Conservation (phyloP, 2,888 invertebrate species). For the Lomographa bimaculata region DNA sequence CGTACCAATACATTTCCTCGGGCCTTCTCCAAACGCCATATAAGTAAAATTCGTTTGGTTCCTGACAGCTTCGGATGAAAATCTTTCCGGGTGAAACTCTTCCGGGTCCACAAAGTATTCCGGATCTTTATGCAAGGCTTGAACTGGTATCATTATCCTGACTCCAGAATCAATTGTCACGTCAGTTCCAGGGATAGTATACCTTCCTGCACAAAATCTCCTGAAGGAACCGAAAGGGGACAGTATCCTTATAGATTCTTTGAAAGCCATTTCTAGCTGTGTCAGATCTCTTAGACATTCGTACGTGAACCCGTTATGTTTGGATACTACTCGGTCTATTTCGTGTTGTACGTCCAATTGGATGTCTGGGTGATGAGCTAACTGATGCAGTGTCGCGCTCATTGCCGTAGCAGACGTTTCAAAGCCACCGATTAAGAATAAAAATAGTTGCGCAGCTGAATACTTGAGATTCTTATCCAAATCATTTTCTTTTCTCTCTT, state of each 20-base stretch:
- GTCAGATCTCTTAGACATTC: constrained; percentile 41
- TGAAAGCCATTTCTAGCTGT: constrained; percentile 39
- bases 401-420: constrained; percentile 46
- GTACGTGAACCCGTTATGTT: constrained; percentile 18
- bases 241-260: constrained; percentile 44
- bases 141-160: constrained; percentile 38
- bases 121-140: constrained; percentile 44
- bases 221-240: constrained; percentile 37
- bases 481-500: too few species aligned
- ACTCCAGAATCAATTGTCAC: constrained; percentile 42
- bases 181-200: constrained; percentile 38
- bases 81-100: constrained; percentile 46
- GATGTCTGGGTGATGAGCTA: constrained; percentile 48
- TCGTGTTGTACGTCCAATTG: constrained; percentile 51
- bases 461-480: constrained; percentile 24
- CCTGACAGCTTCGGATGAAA: constrained; percentile 30
- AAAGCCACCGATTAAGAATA: constrained; percentile 42
- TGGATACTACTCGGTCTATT: constrained; percentile 41
- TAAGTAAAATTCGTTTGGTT: constrained; percentile 30
- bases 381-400: constrained; percentile 43
- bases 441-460: constrained; percentile 40
- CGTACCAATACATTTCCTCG: constrained; percentile 42
- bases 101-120: constrained; percentile 42
- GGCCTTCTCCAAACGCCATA: constrained; percentile 43
- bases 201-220: constrained; percentile 36